Evolutionary conservation across 2,888 invertebrate genomes (phyloP).

Genomic region (Tortrix viridana): DNA sequence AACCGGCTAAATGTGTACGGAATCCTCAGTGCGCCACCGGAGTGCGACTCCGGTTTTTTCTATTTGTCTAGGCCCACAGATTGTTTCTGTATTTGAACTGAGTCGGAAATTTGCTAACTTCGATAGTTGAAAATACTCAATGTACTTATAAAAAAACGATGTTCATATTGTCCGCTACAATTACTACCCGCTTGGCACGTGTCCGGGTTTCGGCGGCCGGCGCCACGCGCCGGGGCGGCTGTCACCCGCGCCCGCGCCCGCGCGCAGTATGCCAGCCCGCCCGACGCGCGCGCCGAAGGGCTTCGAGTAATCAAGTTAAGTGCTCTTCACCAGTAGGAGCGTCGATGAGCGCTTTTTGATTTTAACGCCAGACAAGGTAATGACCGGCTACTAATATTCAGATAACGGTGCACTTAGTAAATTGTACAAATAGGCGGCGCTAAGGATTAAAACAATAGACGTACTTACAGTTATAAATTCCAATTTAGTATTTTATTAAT

Average conservation of each 20-base stretch:
- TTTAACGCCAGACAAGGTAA: constrained; percentile 64
- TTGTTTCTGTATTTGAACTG: too few relatives aligned
- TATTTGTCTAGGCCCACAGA: too few relatives aligned
- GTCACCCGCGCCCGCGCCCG: constrained; percentile 41
- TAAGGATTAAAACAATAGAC: constrained; percentile 20
- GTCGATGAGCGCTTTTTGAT: constrained; percentile 75
- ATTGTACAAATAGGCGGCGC: constrained; percentile 46
- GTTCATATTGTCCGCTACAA: constrained; percentile 62
- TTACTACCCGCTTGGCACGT: constrained; percentile 58
- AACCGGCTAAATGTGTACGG: too few relatives aligned
- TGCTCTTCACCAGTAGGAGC: constrained; percentile 73
- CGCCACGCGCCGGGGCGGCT: constrained; percentile 52
- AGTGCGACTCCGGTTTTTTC: too few relatives aligned
- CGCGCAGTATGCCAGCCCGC: not conserved
- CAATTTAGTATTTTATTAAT: not conserved
- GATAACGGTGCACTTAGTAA: constrained; percentile 71
- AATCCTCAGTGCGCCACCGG: too few relatives aligned
- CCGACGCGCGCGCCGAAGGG: constrained; percentile 53
- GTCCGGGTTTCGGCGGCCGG: constrained; percentile 59
- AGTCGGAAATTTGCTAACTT: too few relatives aligned
- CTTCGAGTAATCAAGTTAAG: constrained; percentile 83
- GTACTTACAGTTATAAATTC: not conserved
- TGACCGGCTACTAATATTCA: constrained; percentile 55
- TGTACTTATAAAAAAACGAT: constrained; percentile 34
- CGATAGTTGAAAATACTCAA: not conserved